Evolutionary conservation across 2,113 vertebrate species (phyloP), one percentile per base, ranked within the genome.

Genomic region (Patagioenas fasciata): DNA sequence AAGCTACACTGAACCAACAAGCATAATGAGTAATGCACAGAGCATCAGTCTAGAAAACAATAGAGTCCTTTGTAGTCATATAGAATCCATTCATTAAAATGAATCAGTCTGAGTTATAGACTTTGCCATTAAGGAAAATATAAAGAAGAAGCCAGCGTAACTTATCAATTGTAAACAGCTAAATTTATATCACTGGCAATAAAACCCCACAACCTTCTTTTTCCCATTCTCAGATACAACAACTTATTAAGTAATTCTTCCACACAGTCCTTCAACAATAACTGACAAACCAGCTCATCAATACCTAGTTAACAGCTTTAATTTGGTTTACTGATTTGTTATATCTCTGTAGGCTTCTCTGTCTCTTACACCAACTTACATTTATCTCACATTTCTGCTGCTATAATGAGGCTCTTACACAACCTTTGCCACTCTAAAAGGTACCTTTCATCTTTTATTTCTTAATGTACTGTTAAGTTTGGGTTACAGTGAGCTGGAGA

Each of bases 31-130:
- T 92, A 95, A 95, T 95, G 53, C 42, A 95, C 18, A 91, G 40
- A 42, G 15, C 38, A 95, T 96, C 69, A 87, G 50, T 93, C 61
- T 93, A 31, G 91, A 89, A 83, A 93, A 61, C 44, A 88, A 31
- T 42, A 62, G 34, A 28, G 57, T 93, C 40, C 60, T 88, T 91
- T 88, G 26, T 93, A 83, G 88, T 79, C 70, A 66, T 57, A 50
- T n/a, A 72, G 86, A 96, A 88, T 64, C 44, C 89, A 90, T 93
- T 94, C 57, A 74, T 94, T 96, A 91, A 95, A 96, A 74, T 91
- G 42, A 92, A 95, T 96, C 79, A 74, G 34, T 73, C 53, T 71
- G 73, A 91, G 57, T 92, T 60, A 54, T 29, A 44, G 94, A 79
- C 80, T 96, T 95, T 88, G 77, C n/a, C 81, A 81, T 53, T 78